phyloP scores from a whole-genome alignment of 2,113 vertebrate species.

The Cyanoderma ruficeps region DNA sequence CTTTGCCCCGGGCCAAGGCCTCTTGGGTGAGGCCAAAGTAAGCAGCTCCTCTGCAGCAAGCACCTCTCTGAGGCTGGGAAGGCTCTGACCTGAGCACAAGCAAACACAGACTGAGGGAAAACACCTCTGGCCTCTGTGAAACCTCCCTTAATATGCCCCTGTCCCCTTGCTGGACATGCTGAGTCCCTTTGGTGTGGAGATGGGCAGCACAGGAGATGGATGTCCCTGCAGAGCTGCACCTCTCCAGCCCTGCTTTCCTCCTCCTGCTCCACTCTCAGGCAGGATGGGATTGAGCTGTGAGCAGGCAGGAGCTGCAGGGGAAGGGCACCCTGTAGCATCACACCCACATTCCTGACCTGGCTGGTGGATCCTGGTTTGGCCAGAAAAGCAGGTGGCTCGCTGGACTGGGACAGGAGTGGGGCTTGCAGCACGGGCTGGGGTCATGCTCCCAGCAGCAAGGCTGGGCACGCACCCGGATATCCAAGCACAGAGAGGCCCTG shows the following conservation, averaged over 20 bases:
- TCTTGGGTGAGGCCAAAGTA: not conserved
- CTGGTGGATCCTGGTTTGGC: not conserved
- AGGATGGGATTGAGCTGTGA: not conserved
- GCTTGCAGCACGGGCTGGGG: not conserved
- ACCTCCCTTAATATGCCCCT: not conserved
- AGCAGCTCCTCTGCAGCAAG: not conserved
- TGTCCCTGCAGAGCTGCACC: not conserved
- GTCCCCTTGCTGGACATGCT: not conserved
- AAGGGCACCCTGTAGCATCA: not conserved
- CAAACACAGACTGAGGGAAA: not conserved
- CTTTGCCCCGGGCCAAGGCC: not conserved
- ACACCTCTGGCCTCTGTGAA: not conserved
- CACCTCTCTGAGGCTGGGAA: not conserved
- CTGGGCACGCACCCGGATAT: rapidly evolving
- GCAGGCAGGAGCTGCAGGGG: not conserved
- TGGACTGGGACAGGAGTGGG: not conserved
- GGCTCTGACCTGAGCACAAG: not conserved
- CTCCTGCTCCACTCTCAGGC: not conserved
- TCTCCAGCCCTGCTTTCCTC: not conserved
- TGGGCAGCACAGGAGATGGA: not conserved
- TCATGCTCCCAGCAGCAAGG: not conserved
- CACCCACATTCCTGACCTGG: not conserved
- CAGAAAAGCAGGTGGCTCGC: not conserved
- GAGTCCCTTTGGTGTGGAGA: rapidly evolving
- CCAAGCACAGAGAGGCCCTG: not conserved